phyloP scores from a whole-genome alignment of 1,140 invertebrate genomes.

The Nylanderia fulva region DNA sequence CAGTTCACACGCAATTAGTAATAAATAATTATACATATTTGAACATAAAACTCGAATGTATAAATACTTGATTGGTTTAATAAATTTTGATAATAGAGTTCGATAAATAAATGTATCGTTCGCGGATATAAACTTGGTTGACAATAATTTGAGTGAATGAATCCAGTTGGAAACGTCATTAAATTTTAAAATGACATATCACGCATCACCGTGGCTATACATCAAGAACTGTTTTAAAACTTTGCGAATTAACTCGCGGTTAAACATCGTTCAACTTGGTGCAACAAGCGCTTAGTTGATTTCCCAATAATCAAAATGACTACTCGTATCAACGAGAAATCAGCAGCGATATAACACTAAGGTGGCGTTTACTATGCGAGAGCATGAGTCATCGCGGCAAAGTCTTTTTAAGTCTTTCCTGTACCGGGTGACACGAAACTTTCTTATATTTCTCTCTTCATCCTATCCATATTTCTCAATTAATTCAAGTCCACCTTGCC shows the following conservation, averaged over 20 bases:
- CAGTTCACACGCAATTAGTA: background rate
- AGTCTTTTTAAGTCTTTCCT: slow-evolving; percentile 28
- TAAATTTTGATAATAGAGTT: slow-evolving; percentile 15
- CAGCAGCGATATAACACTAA: slow-evolving; percentile 7
- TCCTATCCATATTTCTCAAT: background rate
- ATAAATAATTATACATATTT: background rate
- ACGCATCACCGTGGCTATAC: background rate
- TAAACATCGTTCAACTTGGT: slow-evolving; percentile 18
- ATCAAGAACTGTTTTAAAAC: background rate
- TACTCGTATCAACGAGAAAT: slow-evolving; percentile 52
- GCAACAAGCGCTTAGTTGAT: slow-evolving; percentile 38
- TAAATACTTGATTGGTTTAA: background rate
- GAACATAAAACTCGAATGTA: background rate
- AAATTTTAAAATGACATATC: slow-evolving; percentile 14
- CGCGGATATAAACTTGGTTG: background rate
- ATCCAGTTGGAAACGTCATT: background rate
- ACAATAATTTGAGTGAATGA: slow-evolving; percentile 2
- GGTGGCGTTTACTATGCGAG: slow-evolving; percentile 50
- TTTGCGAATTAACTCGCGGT: background rate
- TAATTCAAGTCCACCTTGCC: background rate
- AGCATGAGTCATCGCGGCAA: slow-evolving; percentile 56
- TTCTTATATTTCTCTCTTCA: background rate
- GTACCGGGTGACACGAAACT: slow-evolving; percentile 29
- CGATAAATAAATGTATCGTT: background rate
- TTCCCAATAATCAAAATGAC: slow-evolving; percentile 52